Percentiles rank a stretch among this genome's conserved stretches.
Evolutionary conservation across 2,797 vertebrate species (phyloP).

Genomic region (Otus scops): DNA sequence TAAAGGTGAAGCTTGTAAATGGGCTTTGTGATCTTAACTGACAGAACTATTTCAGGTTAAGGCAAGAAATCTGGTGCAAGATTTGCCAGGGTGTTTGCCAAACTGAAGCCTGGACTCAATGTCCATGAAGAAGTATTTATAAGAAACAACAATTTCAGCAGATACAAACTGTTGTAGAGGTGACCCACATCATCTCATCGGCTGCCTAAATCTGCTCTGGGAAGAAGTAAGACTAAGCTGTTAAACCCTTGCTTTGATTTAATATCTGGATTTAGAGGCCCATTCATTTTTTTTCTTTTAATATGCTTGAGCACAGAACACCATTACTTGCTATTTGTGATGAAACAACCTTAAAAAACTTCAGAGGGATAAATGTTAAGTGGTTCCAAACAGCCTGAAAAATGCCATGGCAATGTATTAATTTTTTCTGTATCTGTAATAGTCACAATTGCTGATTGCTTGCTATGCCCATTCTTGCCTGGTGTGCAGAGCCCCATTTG

Average conservation of each 20-base stretch:
- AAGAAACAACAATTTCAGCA: background rate
- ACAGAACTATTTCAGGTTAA: background rate
- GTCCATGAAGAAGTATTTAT: background rate
- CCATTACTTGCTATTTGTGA: background rate
- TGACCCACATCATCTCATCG: background rate
- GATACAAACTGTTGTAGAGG: background rate
- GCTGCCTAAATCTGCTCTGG: background rate
- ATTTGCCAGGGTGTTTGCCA: background rate
- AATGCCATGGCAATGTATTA: background rate
- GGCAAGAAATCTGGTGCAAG: background rate
- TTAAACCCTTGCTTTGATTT: background rate
- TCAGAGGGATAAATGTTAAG: background rate
- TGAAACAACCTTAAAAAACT: background rate
- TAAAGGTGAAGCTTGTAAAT: background rate
- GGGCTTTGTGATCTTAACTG: background rate
- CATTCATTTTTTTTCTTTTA: background rate
- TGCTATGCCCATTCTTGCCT: background rate
- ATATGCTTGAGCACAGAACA: background rate
- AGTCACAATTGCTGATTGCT: background rate
- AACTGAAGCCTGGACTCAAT: background rate
- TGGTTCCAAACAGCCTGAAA: background rate
- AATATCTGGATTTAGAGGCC: background rate
- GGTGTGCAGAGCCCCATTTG: background rate
- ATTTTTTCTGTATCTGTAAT: background rate
- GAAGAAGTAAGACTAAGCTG: background rate